phyloP scores from a whole-genome alignment of 2,113 vertebrate genomes.

The Grammomys dolichurus region DNA sequence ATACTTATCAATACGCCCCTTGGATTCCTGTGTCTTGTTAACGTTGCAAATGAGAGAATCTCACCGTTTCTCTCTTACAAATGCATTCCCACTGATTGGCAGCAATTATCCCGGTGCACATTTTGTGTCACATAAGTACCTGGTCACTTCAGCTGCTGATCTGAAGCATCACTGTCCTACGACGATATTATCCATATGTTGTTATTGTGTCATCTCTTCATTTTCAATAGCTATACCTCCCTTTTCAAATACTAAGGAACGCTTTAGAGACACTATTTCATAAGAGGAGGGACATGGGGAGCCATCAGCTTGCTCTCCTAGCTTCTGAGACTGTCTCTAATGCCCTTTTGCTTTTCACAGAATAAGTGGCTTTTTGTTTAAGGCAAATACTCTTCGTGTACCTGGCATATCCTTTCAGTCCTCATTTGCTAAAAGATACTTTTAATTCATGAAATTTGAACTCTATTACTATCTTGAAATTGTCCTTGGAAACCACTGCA shows the following conservation, averaged over 20 bases:
- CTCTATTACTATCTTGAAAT: slow-evolving; percentile 6
- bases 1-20: background rate
- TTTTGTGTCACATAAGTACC: slow-evolving; percentile 7
- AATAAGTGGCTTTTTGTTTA: background rate
- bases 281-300: background rate
- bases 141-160: background rate
- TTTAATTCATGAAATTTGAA: slow-evolving; percentile 46
- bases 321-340: background rate
- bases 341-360: background rate
- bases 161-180: background rate
- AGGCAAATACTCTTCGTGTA: background rate
- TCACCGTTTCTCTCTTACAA: slow-evolving; percentile 26
- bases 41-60: background rate
- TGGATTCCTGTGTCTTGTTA: background rate
- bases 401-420: background rate
- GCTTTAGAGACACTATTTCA: background rate
- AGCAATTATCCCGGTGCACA: slow-evolving; percentile 25
- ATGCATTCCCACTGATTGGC: background rate
- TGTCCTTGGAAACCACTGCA: slow-evolving; percentile 20
- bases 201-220: background rate
- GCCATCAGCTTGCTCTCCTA: background rate
- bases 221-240: background rate
- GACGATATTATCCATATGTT: background rate
- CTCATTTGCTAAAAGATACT: background rate
- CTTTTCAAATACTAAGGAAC: slow-evolving; percentile 17